Evolutionary conservation across 1,140 invertebrate genomes (phyloP), one percentile per base, ranked within the genome.

Genomic region (Patella vulgata): DNA sequence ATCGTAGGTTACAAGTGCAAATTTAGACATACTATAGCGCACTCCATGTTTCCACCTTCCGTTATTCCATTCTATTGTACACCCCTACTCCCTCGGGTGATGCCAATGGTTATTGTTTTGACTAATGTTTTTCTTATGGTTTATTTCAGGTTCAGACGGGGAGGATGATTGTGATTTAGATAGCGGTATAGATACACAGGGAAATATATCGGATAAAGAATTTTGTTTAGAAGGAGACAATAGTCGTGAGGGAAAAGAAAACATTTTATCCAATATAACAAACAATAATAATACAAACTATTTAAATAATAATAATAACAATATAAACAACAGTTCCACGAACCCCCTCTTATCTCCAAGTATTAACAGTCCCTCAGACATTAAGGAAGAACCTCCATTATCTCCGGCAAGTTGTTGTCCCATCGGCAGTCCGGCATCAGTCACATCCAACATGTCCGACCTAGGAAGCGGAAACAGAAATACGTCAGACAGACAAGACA

Each of bases 131-230:
- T n/a, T n/a, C n/a, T n/a, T n/a, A n/a, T 36, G 33, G 5, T 8
- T 36, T 8, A 8, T 36, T 36, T 11, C 67, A 71, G 75, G 72
- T 39, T 78, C 86, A 75, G 86, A 77, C 64, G 57, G 74, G 51
- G 69, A 81, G 52, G 78, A 80, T 63, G 76, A 78, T 40, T 73
- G 73, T 27, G 75, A 78, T 42, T 63, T 78, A 39, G 79, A 82
- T 47, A 75, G 65, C 44, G 71, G 71, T 2, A 68, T 73, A 53
- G 78, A 78, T 47, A 71, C 68, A 25, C 77, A 64, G 58, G 73
- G 66, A 57, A 73, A 56, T 61, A 72, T 67, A 28, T 78, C 65
- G 42, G 79, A 74, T 64, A 76, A 74, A 51, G 79, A 79, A 27
- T 71, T 70, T 39, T 73, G 72, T 40, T 59, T 77, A 21, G 77